phyloP scores from a whole-genome alignment of 2,113 vertebrate genomes.

The Callionymus lyra region DNA sequence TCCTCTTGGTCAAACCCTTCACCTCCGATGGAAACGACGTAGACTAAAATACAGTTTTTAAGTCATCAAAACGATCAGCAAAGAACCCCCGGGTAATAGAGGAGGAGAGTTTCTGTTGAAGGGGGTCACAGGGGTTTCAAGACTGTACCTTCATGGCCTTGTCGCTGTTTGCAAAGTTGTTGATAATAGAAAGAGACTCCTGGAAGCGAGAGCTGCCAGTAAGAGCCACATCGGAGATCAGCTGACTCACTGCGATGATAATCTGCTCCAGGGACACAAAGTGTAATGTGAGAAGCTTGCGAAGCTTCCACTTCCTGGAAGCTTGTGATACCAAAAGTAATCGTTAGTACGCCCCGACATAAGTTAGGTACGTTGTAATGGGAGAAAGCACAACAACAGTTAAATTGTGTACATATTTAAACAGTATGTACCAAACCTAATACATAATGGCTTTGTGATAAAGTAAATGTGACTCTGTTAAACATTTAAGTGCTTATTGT shows the following conservation, averaged over 20 bases:
- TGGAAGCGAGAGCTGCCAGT: constrained; percentile 92
- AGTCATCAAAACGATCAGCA: neutral
- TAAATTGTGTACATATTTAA: too few relatives aligned
- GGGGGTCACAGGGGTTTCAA: neutral
- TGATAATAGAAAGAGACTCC: constrained; percentile 94
- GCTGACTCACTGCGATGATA: constrained; percentile 94
- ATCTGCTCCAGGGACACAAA: constrained; percentile 67
- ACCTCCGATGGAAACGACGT: constrained; percentile 90
- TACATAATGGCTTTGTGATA: too few relatives aligned
- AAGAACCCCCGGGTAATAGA: neutral
- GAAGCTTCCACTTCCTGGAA: too few relatives aligned
- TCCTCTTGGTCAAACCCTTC: constrained; percentile 91
- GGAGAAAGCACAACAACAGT: too few relatives aligned
- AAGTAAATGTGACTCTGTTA: too few relatives aligned
- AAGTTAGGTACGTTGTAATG: too few relatives aligned
- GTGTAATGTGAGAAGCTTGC: too few relatives aligned
- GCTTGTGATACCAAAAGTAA: too few relatives aligned
- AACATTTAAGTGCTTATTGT: too few relatives aligned
- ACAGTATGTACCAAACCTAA: too few relatives aligned
- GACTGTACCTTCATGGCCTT: constrained; percentile 86
- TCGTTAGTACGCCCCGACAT: too few relatives aligned
- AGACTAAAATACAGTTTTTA: constrained; percentile 52
- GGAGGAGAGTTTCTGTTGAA: too few relatives aligned
- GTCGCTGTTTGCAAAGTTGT: constrained; percentile 98
- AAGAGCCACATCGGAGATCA: constrained; percentile 90